Evolutionary conservation across 2,888 invertebrate genomes (phyloP).

Genomic region (Dasysyrphus albostriatus): DNA sequence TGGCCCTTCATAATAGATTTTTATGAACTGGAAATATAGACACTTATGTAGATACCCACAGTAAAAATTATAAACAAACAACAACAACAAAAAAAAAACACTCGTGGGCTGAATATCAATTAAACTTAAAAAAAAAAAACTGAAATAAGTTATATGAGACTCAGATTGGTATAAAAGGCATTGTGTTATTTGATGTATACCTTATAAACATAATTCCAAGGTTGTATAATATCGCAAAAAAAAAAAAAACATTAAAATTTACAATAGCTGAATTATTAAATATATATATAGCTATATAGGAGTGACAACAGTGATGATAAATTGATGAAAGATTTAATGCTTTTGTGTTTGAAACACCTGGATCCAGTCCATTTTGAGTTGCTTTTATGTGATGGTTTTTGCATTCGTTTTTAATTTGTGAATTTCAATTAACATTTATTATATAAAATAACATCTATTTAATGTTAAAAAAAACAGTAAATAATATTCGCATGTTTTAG

Average conservation of each 20-base stretch:
- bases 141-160: constrained; percentile 14
- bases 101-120: constrained; percentile 39
- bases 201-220: constrained; percentile 32
- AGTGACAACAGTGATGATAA: constrained; percentile 25
- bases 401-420: not conserved
- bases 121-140: constrained; percentile 7
- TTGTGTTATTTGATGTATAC: not conserved
- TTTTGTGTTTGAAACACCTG: constrained; percentile 13
- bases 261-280: constrained; percentile 24
- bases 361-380: not conserved
- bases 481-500: too few species aligned
- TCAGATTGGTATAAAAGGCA: constrained; percentile 1
- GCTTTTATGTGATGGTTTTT: not conserved
- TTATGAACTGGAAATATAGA: constrained; percentile 32
- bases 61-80: constrained; percentile 6
- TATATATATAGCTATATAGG: too few species aligned
- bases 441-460: too few species aligned
- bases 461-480: too few species aligned
- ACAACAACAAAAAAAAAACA: not conserved
- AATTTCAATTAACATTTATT: not conserved
- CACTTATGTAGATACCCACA: not conserved
- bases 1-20: constrained; percentile 30
- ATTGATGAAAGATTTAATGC: constrained; percentile 12
- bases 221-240: constrained; percentile 17
- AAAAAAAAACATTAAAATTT: constrained; percentile 9